Percentiles rank a stretch among this genome's conserved stretches.
Evolutionary conservation across 2,113 vertebrate species (phyloP).

Genomic region (Perca flavescens): DNA sequence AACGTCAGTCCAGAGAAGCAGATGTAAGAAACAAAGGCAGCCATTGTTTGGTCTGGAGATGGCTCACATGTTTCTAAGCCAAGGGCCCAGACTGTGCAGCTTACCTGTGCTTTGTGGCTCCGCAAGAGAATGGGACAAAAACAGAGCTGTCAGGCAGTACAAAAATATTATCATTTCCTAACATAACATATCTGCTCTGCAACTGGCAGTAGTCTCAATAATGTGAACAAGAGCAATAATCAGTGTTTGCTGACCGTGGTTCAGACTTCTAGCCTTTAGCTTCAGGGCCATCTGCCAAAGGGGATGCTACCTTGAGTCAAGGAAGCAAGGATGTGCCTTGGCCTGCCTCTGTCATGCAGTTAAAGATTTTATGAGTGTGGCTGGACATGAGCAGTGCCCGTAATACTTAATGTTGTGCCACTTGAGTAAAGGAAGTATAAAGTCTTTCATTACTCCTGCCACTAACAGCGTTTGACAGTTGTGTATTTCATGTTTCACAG

Average conservation of each 20-base stretch:
- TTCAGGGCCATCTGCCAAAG: slow-evolving; percentile 49
- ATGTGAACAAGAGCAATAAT: slow-evolving; percentile 80
- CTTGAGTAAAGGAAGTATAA: slow-evolving; percentile 42
- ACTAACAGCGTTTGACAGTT: slow-evolving; percentile 7
- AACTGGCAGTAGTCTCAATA: slow-evolving; percentile 75
- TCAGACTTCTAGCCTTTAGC: slow-evolving; percentile 31
- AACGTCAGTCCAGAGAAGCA: slow-evolving; percentile 78
- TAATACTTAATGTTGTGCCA: slow-evolving; percentile 50
- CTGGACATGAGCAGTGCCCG: slow-evolving; percentile 48
- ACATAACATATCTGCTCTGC: slow-evolving; percentile 83
- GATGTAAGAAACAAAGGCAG: slow-evolving; percentile 88
- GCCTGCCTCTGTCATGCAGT: slow-evolving; percentile 60
- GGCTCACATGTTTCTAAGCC: slow-evolving; percentile 86
- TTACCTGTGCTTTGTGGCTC: slow-evolving; percentile 88
- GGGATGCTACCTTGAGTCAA: slow-evolving; percentile 63
- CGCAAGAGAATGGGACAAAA: slow-evolving; percentile 83
- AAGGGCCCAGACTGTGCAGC: slow-evolving; percentile 84
- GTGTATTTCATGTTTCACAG: slow-evolving; percentile 4
- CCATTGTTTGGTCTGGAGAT: slow-evolving; percentile 88
- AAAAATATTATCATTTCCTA: slow-evolving; percentile 84
- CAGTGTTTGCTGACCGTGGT: slow-evolving; percentile 45
- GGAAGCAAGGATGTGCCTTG: slow-evolving; percentile 54
- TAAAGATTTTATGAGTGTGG: slow-evolving; percentile 53
- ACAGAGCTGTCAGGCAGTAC: slow-evolving; percentile 83
- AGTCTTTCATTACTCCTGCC: slow-evolving; percentile 42